Base-by-base conservation (phyloP, 2,888 invertebrate genomes). In the Limenitis arthemis region DNA sequence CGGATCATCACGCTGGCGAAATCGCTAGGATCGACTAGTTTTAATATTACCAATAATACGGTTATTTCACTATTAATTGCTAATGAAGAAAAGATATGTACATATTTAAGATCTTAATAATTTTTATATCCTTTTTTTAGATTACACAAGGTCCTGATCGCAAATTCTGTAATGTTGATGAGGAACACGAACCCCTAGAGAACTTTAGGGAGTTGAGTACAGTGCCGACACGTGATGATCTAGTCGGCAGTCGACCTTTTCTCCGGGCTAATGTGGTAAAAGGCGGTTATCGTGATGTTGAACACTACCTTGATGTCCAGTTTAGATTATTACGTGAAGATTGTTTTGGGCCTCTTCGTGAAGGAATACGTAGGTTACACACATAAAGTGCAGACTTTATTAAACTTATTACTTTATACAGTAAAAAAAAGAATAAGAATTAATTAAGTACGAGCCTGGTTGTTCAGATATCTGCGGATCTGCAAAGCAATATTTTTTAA, bases 241-340 rank as follows among this genome's bases (percentile, higher is more conserved):
- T 84, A 44, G 11, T 76, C 40, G 67, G 66, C 1, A 51, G 47
- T 0, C 64, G 44, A n/a, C 75, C 81, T 0, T 83, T 66, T 57
- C 9, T 81, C 37, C 71, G 84, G 1, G 81, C 88, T 4, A 92
- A 91, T 68, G 86, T 90, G 36, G 70, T 88, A 0, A 64, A 84
- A 40, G 93, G 92, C 7, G 75, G 80, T 0, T 95, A 93, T 69
- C 68, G 77, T 5, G 83, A 88, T 62, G 82, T 90, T 1, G 87
- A 91, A 20, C 91, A 94, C 65, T 96, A 96, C 69, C 79, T 96
- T 32, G 92, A 93, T 64, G 88, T 91, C 1, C 94, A 95, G 64
- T 94, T 93, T 67, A 81, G 92, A 8, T 79, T 95, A 29, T 74
- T 95, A 47, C 85, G 94, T 9, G 94, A 95, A 75, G 95, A 96